phyloP scores from a whole-genome alignment of 2,113 vertebrate species.

The Calyptomena viridis region DNA sequence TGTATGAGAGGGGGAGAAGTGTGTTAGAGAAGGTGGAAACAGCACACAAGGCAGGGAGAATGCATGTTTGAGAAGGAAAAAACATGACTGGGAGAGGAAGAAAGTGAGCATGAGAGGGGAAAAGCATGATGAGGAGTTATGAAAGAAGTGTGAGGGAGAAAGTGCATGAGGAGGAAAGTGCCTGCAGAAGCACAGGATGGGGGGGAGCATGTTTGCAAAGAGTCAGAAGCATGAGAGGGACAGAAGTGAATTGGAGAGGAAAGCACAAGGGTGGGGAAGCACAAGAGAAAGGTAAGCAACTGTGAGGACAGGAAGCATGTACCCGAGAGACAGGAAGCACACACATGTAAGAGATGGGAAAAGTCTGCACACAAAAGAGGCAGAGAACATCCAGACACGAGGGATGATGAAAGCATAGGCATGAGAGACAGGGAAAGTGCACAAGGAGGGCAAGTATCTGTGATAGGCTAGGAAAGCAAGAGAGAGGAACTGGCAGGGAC shows the following conservation, averaged over 20 bases:
- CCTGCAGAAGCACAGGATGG: fast-evolving
- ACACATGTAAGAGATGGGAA: background rate
- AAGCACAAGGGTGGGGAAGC: fast-evolving
- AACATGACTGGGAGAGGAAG: background rate
- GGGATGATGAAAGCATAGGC: background rate
- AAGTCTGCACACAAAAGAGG: background rate
- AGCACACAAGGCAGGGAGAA: background rate
- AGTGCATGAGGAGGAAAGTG: fast-evolving
- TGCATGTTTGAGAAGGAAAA: fast-evolving
- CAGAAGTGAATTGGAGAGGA: background rate
- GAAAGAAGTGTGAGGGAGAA: background rate
- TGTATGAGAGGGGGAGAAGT: background rate
- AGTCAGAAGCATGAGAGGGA: background rate
- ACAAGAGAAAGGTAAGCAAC: background rate
- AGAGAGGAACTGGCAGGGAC: fast-evolving
- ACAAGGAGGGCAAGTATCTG: background rate
- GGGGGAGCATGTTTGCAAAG: background rate
- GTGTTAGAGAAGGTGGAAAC: background rate
- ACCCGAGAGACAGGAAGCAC: background rate
- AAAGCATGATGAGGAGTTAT: background rate
- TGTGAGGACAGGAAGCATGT: background rate
- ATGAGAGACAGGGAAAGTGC: background rate
- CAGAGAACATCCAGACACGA: fast-evolving
- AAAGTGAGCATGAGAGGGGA: background rate
- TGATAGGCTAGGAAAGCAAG: background rate